Evolutionary conservation across 1,140 invertebrate species (phyloP), one percentile per base, ranked within the genome.

Genomic region (Argopecten irradians): DNA sequence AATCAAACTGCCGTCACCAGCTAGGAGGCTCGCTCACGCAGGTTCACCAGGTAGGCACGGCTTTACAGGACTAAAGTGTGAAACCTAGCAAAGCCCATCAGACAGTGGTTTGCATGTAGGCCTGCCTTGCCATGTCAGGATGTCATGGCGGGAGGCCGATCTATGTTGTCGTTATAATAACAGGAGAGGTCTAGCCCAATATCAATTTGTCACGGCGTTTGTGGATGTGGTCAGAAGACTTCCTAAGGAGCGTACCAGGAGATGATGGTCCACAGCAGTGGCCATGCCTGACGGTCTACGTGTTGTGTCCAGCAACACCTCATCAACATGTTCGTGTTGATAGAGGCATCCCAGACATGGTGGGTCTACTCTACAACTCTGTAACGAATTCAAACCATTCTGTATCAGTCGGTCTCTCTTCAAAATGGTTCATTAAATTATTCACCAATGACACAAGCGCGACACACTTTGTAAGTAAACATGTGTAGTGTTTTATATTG

Each of bases 131-230:
- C 22, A 71, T 28, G 55, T 71, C 55, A 71, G 55, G 28, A 71
- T n/a, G 55, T 46, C 43, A 19, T 46, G 2, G 19, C 55, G 55
- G 55, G 55, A 71, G 55, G 11, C 55, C 16, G 55, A 71, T n/a
- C 55, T 8, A 5, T 71, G 55, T 28, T 71, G n/a, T 16, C 55
- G 22, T 71, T 28, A 16, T n/a, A 71, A 71, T 71, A 71, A 71
- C 55, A 71, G 55, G n/a, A 71, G 1, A 0, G 22, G n/a, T 16
- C 22, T 71, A 71, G 22, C 22, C 55, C 55, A 28, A 71, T 71
- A 71, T 71, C 55, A 71, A 71, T 71, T 71, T 71, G 55, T 71
- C 55, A 71, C 55, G 55, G 28, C 13, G 55, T 71, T 71, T 71
- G n/a, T n/a, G 55, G 55, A 22, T 71, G 55, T 71, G 55, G 55